These are phyloP conservation scores for Aplocera efformata DNA, from an alignment of 2,888 invertebrate species.

Conservation along the genomic window DNA sequence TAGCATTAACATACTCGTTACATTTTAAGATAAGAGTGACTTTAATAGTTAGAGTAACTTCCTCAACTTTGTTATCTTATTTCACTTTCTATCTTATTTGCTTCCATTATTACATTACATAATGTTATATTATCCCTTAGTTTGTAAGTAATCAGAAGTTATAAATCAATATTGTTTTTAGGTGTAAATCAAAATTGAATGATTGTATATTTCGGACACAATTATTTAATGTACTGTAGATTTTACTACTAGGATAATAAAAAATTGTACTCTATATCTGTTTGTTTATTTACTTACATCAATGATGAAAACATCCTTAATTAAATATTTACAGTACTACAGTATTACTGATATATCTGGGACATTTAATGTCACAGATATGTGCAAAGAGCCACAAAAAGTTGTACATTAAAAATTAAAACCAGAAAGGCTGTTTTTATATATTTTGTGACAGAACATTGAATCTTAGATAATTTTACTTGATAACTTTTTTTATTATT, in stretches of 20 bases:
- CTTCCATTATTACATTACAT: constrained; percentile 71
- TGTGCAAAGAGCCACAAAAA: too few relatives aligned
- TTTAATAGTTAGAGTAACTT: constrained; percentile 33
- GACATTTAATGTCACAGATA: too few relatives aligned
- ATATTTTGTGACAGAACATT: too few relatives aligned
- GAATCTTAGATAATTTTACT: too few relatives aligned
- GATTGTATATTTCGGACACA: constrained; percentile 73
- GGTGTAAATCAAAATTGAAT: constrained; percentile 63
- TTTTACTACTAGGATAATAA: constrained; percentile 55
- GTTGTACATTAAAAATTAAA: too few relatives aligned
- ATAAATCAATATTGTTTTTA: constrained; percentile 66
- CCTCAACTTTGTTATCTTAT: constrained; percentile 45
- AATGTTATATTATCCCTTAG: constrained; percentile 55
- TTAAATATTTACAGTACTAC: too few relatives aligned
- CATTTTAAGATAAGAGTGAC: constrained; percentile 19
- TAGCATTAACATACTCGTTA: background rate
- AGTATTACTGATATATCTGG: too few relatives aligned
- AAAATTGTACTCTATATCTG: constrained; percentile 45
- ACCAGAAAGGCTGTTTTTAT: too few relatives aligned
- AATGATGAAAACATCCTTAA: too few relatives aligned
- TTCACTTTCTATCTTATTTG: constrained; percentile 48
- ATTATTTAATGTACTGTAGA: constrained; percentile 65
- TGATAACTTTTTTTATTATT: too few relatives aligned
- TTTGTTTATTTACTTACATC: too few relatives aligned
- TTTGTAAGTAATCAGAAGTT: constrained; percentile 53